Conservation (phyloP, 2,797 vertebrate species). For the Liparis tanakae region DNA sequence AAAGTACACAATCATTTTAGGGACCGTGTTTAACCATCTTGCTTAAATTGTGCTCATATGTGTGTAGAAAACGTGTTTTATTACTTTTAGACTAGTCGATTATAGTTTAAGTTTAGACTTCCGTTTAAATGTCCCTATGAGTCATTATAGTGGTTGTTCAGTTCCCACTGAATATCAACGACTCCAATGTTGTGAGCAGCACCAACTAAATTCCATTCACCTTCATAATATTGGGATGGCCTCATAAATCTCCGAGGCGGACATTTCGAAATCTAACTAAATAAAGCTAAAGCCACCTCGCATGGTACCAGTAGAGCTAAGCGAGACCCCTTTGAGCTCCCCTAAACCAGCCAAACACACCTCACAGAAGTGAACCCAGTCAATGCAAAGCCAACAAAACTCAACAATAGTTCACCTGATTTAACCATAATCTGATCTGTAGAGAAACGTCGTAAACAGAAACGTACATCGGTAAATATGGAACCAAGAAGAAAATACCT, state of each 20-base stretch:
- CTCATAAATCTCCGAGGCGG: not conserved
- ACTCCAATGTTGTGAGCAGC: not conserved
- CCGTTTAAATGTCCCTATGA: not conserved
- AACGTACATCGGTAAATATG: not conserved
- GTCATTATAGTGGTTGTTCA: not conserved
- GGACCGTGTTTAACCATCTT: too few species aligned
- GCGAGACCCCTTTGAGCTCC: not conserved
- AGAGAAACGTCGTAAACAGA: not conserved
- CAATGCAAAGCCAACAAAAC: not conserved
- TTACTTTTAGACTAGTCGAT: not conserved
- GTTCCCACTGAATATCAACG: not conserved
- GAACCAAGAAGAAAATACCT: not conserved
- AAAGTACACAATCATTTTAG: not conserved
- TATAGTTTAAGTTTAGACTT: not conserved
- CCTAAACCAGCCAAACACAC: constrained; percentile 4
- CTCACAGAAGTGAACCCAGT: not conserved
- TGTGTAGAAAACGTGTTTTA: not conserved
- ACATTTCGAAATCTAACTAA: constrained; percentile 2
- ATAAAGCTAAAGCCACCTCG: not conserved
- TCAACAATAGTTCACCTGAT: not conserved
- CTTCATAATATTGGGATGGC: not conserved
- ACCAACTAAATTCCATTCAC: not conserved
- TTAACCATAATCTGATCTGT: constrained; percentile 9
- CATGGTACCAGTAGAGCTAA: not conserved
- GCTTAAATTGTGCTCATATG: not conserved